Percentiles rank a stretch among this genome's conserved stretches.
These are phyloP conservation scores for Speoplatyrhinus poulsoni DNA, from an alignment of 2,113 vertebrate genomes.

Conservation along the genomic window DNA sequence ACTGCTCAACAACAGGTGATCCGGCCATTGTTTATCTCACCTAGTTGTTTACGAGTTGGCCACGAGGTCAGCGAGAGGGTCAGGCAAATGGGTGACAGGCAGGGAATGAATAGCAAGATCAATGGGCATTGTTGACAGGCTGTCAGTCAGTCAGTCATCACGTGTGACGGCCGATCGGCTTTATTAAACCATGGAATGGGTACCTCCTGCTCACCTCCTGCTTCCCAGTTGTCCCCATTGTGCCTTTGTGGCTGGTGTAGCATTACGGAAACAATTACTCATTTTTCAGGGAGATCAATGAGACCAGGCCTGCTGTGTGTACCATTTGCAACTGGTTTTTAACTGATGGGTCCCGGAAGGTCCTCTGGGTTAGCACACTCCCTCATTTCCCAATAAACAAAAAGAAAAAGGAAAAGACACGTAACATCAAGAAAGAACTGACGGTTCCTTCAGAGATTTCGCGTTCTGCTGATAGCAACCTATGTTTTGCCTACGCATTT, in stretches of 20 bases:
- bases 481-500: no score
- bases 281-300: conserved; percentile 49
- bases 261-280: conserved; percentile 63
- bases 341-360: conserved; percentile 27
- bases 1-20: conserved; percentile 8
- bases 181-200: conserved; percentile 20
- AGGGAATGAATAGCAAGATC: conserved; percentile 39
- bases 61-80: conserved; percentile 21
- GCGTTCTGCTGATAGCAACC: no score
- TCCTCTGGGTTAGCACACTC: conserved; percentile 48
- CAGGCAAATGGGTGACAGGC: background rate
- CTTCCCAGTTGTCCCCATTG: conserved; percentile 33
- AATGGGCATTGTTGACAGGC: conserved; percentile 33
- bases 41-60: conserved; percentile 16
- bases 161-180: conserved; percentile 17
- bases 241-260: conserved; percentile 46
- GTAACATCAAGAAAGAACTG: background rate
- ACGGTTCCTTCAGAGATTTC: no score
- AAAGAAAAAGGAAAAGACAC: background rate
- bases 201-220: background rate
- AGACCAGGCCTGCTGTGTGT: conserved; percentile 67
- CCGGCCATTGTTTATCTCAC: background rate
- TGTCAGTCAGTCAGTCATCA: conserved; percentile 45
- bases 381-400: conserved; percentile 19
- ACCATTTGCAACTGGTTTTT: conserved; percentile 68